Conservation (phyloP, 1,140 invertebrate species). For the Panulirus ornatus region DNA sequence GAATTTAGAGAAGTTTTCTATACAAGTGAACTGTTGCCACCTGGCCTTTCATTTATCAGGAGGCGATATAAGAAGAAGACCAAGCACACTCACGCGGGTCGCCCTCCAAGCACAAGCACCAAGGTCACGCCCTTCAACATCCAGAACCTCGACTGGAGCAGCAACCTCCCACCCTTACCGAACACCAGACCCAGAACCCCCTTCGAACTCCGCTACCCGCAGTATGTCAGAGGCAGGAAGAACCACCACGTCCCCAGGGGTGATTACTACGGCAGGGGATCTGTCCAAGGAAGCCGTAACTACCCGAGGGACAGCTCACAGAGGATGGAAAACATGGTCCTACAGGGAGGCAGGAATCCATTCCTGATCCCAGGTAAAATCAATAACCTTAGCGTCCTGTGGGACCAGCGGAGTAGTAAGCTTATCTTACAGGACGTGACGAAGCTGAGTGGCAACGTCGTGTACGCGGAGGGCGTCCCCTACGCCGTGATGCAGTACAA, state of each 20-base stretch:
- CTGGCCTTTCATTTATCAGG: no score
- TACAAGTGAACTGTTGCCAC: no score
- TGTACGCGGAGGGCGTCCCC: constrained; percentile 50
- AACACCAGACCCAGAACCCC: constrained; percentile 23
- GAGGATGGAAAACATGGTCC: neutral
- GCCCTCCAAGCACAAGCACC: neutral
- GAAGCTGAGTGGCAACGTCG: constrained; percentile 57
- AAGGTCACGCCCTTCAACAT: neutral
- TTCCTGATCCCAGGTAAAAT: constrained; percentile 48
- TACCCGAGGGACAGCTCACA: neutral
- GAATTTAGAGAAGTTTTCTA: no score
- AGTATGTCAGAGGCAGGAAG: neutral
- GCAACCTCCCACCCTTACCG: constrained; percentile 32
- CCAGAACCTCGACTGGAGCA: constrained; percentile 12
- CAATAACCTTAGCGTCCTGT: constrained; percentile 47
- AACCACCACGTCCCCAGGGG: no score
- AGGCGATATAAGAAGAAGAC: no score
- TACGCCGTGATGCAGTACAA: constrained; percentile 56
- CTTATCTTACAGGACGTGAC: constrained; percentile 57
- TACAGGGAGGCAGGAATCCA: neutral
- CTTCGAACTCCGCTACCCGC: constrained; percentile 42
- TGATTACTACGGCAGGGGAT: no score
- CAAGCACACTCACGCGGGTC: no score
- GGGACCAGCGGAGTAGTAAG: constrained; percentile 58
- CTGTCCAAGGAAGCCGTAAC: neutral